Evolutionary conservation across 2,888 invertebrate genomes (phyloP), one percentile per base, ranked within the genome.

Genomic region (Agrypnus murinus): DNA sequence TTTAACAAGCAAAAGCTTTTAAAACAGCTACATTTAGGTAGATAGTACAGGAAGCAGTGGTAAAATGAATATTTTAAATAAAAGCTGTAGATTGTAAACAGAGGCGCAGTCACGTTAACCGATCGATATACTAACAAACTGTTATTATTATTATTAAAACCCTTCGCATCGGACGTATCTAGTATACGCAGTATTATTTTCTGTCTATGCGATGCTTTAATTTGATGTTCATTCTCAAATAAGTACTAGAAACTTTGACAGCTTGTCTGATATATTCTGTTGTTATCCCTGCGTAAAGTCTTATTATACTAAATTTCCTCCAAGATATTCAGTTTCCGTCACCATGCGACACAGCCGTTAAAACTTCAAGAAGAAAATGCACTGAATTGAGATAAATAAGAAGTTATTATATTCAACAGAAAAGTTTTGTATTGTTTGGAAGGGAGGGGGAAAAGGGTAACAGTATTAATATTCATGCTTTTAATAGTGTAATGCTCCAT

Each of bases 381-480:
- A 7, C 9, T 19, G 58, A 45, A 45, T 31, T 15, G 31, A 31
- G 32, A 43, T 45, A 32, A 32, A 58, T 60, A 60, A 32, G 59
- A 60, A 43, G 2, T 59, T 59, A 60, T 45, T 58, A 60, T 45
- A 45, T 12, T 60, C 31, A 10, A 3, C 19, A 19, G 59, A 36
- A 60, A 45, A 60, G 59, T 60, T 45, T 25, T 25, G 2, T 25
- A 2, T 25, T n/a, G n/a, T n/a, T n/a, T n/a, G n/a, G n/a, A n/a
- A n/a, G n/a, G n/a, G 25, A 46, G 31, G 17, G 14, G 32, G n/a
- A 5, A 46, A 12, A n/a, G 14, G 32, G 19, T 45, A 59, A 43
- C 45, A 31, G 12, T 12, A 59, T 59, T 60, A 60, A 60, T 60
- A 60, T 60, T 60, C 59, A 60, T 60, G 59, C 12, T 12, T 60